Conservation (phyloP, 2,797 vertebrate species). For the Semotilus atromaculatus region DNA sequence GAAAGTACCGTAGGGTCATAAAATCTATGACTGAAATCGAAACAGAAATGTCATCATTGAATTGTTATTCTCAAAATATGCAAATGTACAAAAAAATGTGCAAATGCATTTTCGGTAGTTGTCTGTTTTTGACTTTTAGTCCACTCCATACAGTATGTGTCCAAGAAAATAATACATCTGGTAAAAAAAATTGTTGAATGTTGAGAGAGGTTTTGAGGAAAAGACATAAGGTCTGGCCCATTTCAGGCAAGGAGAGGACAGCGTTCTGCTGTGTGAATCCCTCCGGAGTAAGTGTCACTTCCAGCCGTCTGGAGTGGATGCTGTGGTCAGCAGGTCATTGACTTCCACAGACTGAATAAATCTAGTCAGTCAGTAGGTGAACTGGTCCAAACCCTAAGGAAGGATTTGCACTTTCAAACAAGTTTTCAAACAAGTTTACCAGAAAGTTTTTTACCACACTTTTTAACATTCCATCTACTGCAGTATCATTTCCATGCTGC, state of each 20-base stretch:
- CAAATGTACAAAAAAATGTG: too few species aligned
- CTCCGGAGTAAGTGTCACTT: neutral
- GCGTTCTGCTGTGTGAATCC: neutral
- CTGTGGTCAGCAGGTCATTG: constrained; percentile 15
- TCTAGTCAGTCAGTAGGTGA: neutral
- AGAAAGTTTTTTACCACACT: neutral
- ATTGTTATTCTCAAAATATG: neutral
- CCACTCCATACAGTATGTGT: neutral
- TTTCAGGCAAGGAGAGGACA: neutral
- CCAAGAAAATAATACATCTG: neutral
- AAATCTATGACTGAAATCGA: neutral
- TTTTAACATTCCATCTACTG: neutral
- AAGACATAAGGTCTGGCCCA: neutral
- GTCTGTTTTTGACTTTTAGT: neutral
- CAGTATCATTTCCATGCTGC: neutral
- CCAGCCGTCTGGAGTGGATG: constrained; percentile 30
- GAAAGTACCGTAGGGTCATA: too few species aligned
- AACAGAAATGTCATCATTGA: neutral
- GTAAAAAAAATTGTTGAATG: neutral
- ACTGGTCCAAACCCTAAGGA: neutral
- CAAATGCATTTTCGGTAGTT: neutral
- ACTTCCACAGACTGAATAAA: neutral
- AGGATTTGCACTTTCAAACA: neutral
- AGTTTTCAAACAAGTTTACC: neutral
- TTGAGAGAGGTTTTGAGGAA: neutral